phyloP scores from a whole-genome alignment of 2,113 vertebrate genomes.

The Gallinago jamesoni region DNA sequence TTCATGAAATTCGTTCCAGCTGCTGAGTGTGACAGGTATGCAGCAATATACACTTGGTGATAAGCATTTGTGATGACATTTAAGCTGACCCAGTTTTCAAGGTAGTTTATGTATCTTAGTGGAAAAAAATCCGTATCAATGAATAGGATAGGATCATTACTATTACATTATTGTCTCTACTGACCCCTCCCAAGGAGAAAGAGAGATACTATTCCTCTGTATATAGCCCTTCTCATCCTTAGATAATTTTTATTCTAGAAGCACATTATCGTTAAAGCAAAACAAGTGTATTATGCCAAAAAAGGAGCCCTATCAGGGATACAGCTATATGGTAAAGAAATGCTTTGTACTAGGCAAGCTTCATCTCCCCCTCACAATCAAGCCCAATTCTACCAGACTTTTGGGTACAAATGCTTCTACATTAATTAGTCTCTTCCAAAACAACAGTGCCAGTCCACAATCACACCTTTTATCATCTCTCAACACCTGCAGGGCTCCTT shows the following conservation, averaged over 20 bases:
- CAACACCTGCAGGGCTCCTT: not conserved
- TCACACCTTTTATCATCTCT: not conserved
- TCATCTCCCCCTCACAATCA: not conserved
- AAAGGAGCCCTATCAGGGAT: not conserved
- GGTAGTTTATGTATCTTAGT: not conserved
- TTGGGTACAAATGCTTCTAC: not conserved
- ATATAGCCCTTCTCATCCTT: not conserved
- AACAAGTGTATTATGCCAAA: not conserved
- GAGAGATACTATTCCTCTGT: not conserved
- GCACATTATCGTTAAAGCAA: not conserved
- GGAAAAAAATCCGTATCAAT: not conserved
- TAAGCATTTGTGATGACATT: slow-evolving; percentile 21
- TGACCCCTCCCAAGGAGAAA: not conserved
- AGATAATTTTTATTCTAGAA: slow-evolving; percentile 6
- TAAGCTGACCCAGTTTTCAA: slow-evolving; percentile 47
- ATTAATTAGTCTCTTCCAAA: not conserved
- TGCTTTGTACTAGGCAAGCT: not conserved
- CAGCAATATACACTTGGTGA: not conserved
- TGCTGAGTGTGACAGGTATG: not conserved
- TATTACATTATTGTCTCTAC: not conserved
- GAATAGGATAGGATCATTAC: slow-evolving; percentile 8
- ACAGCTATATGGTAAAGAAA: not conserved
- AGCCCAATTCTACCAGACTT: not conserved
- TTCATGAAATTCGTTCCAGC: not conserved
- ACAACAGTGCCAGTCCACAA: not conserved